These are phyloP conservation scores for Drosophila borealis DNA, from an alignment of 2,888 invertebrate species.

Conservation along the genomic window DNA sequence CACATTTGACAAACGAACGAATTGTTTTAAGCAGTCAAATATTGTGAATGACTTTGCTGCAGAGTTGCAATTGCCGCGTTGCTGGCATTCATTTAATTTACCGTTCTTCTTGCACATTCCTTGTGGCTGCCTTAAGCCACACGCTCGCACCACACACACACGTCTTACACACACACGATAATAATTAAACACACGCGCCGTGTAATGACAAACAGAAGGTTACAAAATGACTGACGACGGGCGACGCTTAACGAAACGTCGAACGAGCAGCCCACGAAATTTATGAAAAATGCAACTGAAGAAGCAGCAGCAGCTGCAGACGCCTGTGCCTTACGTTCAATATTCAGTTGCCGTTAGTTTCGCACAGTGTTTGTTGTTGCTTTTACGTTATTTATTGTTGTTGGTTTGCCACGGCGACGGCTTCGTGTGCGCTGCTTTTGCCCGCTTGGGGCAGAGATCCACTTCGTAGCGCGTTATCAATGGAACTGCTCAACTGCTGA, in stretches of 20 bases:
- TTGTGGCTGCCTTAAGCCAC: constrained; percentile 6
- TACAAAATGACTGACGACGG: constrained; percentile 2
- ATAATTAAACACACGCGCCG: constrained; percentile 66
- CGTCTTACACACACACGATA: not conserved
- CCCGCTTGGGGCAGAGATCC: constrained; percentile 70
- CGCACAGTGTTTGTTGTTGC: constrained; percentile 15
- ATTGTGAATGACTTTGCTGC: not conserved
- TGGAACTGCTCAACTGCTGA: constrained; percentile 81
- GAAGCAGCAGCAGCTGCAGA: constrained; percentile 28
- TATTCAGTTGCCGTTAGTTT: constrained; percentile 1
- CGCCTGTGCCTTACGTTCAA: constrained; percentile 17
- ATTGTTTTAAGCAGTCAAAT: constrained; percentile 25
- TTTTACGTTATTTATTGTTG: constrained; percentile 23
- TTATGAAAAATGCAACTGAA: constrained; percentile 51
- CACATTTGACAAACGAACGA: constrained; percentile 6
- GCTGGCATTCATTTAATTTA: constrained; percentile 26
- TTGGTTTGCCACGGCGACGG: constrained; percentile 35
- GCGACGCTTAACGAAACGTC: constrained; percentile 24
- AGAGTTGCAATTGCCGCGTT: not conserved
- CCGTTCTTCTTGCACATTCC: constrained; percentile 30
- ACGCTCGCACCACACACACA: constrained; percentile 1
- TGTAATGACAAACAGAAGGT: constrained; percentile 31
- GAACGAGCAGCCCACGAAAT: constrained; percentile 30
- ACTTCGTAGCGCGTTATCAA: constrained; percentile 83
- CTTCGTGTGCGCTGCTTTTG: constrained; percentile 40